Evolutionary conservation across 2,888 invertebrate species (phyloP), one percentile per base, ranked within the genome.

Genomic region (Neoscelio sp.): DNA sequence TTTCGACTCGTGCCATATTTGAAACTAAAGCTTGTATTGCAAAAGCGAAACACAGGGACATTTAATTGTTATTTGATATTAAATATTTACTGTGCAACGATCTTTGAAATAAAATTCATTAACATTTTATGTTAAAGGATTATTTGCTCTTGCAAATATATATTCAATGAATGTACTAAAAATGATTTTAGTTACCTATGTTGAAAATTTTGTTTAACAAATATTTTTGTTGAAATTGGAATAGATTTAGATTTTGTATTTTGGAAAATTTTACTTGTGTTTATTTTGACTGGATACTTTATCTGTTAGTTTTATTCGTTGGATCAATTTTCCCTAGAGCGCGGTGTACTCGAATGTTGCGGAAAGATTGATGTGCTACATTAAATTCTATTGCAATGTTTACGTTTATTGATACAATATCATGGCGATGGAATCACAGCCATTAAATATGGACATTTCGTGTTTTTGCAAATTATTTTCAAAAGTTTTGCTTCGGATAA

Each of bases 261-360:
- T 46, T 46, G 20, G 20, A 20, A 20, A 46, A 46, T 46, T 46
- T 46, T 10, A 46, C 10, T 46, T 46, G 7, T 23, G 10, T 23
- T 46, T 12, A 12, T 20, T 46, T n/a, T 18, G 12, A 12, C 10
- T 10, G 12, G 23, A 46, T 46, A 20, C 44, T 46, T 46, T 46
- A 23, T 46, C 23, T 46, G 44, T 23, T 46, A 20, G 44, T 46
- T 46, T 46, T 23, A 42, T 42, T 42, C 42, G 42, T 12, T 4
- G 42, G 15, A 40, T 40, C 40, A 40, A 40, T 40, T 40, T 40
- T 40, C 15, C 13, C 15, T 15, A 8, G 15, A 15, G 40, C 40
- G 40, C 40, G 17, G 15, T 15, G 40, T 40, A 15, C 40, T 13
- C 40, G 40, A 40, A 40, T 7, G 40, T 40, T 15, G 17, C 40